Evolutionary conservation across 2,113 vertebrate genomes (phyloP).

Genomic region (Rhabdomys dilectus): DNA sequence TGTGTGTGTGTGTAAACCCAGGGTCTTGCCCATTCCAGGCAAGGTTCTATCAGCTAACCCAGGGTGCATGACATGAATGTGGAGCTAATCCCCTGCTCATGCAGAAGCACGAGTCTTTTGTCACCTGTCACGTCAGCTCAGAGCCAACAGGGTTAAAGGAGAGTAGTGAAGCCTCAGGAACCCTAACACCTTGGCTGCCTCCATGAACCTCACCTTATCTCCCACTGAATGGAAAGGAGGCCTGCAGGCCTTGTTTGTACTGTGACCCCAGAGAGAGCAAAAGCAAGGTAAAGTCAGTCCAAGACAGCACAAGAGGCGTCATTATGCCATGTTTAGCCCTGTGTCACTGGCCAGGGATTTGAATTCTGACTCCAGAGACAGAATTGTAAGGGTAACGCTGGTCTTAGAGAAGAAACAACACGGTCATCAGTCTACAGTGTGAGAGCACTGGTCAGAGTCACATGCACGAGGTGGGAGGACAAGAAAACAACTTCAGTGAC

Average conservation of each 20-base stretch:
- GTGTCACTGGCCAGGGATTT: not conserved
- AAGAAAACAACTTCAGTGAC: fast-evolving
- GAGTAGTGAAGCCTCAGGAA: not conserved
- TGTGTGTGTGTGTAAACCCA: not conserved
- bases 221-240: not conserved
- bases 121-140: fast-evolving
- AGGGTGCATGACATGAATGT: too few relatives aligned
- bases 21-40: not conserved
- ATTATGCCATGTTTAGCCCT: fast-evolving
- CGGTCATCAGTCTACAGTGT: not conserved
- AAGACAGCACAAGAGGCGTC: not conserved
- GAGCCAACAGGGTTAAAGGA: not conserved
- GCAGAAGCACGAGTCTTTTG: not conserved
- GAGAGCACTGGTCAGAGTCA: not conserved
- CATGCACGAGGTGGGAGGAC: not conserved
- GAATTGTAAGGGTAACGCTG: fast-evolving
- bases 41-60: not conserved
- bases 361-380: fast-evolving
- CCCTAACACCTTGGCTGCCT: not conserved
- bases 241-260: not conserved
- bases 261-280: not conserved
- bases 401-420: not conserved
- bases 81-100: too few relatives aligned
- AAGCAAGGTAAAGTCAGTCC: not conserved
- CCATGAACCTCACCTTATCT: not conserved